Evolutionary conservation across 1,140 invertebrate genomes (phyloP), one percentile per base, ranked within the genome.

Genomic region (Lineus longissimus): DNA sequence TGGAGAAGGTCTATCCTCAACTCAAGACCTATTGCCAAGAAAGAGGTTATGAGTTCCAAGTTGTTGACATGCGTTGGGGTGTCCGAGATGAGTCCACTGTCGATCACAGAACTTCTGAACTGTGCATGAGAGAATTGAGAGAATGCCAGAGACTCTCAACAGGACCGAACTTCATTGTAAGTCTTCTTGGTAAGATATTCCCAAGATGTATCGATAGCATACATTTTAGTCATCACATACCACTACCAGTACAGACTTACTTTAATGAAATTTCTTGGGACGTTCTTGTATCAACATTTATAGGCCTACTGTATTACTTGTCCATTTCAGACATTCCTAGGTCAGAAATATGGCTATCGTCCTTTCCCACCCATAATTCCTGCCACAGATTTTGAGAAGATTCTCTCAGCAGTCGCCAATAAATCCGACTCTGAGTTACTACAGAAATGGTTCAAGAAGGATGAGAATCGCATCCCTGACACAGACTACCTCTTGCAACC

Each of bases 1-100:
- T 98, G 95, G 92, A 94, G n/a, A 92, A 95, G 77, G 95, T 94
- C 63, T 98, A 97, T 81, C 94, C 95, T 0, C 19, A 93, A 95
- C 81, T 83, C 84, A 88, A 30, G 94, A 93, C 19, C 89, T 89
- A 6, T 82, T 97, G 71, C 96, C 97, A 94, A 89, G 91, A 76
- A 88, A 89, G 40, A 81, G 97, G 65, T 94, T 94, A 7, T 89
- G 92, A 1, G 91, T 97, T 81, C 96, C 93, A 0, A 97, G 96
- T 85, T 7, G 33, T 36, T 36, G 33, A 36, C 15, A 36, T 36
- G 33, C 85, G 94, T 76, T 97, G 94, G 94, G 94, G 94, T 29
- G 80, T 82, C 2, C 67, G 81, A 56, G 94, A 97, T 73, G 94
- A 97, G 82, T 92, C 93, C 0, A 96, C 94, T 0, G 93, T 96